A percentile compares a stretch with the other conserved stretches of the same genome.
phyloP scores from a whole-genome alignment of 2,888 invertebrate genomes.

The Megaustenia siamemsis region DNA sequence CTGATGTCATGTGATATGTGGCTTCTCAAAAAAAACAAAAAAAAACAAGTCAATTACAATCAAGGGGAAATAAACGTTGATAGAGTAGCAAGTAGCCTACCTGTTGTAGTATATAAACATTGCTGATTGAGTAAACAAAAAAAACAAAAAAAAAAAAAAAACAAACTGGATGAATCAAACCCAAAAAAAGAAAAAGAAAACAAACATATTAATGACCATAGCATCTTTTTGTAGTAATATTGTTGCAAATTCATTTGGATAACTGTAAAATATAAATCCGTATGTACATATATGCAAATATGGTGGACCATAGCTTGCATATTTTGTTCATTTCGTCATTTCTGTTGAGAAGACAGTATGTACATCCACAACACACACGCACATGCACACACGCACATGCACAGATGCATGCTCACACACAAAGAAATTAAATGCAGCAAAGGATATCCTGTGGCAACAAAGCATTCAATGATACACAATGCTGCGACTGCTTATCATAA shows the following conservation, averaged over 20 bases:
- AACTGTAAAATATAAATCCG: background rate
- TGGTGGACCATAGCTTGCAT: background rate
- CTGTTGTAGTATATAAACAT: background rate
- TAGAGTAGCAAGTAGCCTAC: background rate
- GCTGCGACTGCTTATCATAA: too few relatives aligned
- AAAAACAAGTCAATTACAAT: background rate
- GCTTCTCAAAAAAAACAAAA: too few relatives aligned
- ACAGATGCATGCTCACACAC: too few relatives aligned
- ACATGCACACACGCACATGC: too few relatives aligned
- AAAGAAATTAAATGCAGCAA: too few relatives aligned
- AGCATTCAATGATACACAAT: too few relatives aligned
- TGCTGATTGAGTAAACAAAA: background rate
- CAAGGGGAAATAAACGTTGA: background rate
- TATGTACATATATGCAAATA: background rate
- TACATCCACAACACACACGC: too few relatives aligned
- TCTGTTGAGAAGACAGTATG: too few relatives aligned
- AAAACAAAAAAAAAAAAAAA: background rate
- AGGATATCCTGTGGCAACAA: too few relatives aligned
- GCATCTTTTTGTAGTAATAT: background rate
- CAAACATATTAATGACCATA: too few relatives aligned
- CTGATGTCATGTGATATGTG: slow-evolving; percentile 30
- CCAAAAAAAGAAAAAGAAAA: too few relatives aligned
- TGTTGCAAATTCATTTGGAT: background rate
- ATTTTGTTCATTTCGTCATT: background rate
- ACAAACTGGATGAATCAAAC: background rate